Evolutionary conservation across 2,113 vertebrate species (phyloP).

Genomic region (Ceyx margarethae): DNA sequence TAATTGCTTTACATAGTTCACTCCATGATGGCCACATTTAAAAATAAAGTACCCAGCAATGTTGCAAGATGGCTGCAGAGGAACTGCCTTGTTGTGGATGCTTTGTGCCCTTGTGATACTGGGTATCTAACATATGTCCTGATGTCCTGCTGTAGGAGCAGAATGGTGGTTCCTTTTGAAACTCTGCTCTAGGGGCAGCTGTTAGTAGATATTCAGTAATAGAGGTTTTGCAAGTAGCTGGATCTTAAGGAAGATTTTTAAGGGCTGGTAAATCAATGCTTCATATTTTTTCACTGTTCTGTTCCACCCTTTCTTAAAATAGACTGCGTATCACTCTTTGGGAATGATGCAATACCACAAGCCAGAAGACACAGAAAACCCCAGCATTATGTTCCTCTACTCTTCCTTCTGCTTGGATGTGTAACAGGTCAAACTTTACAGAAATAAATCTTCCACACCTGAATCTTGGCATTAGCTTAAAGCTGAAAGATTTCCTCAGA

Average conservation of each 20-base stretch:
- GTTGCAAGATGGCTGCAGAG: background rate
- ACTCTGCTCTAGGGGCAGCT: background rate
- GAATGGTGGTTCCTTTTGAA: background rate
- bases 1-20: background rate
- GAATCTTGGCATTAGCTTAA: constrained; percentile 39
- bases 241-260: background rate
- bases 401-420: background rate
- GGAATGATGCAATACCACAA: background rate
- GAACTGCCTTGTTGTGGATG: background rate
- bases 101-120: background rate
- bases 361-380: background rate
- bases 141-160: background rate
- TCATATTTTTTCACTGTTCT: background rate
- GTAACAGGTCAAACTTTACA: background rate
- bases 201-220: background rate
- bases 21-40: background rate
- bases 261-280: background rate
- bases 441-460: constrained; percentile 26
- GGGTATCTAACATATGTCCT: background rate
- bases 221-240: background rate
- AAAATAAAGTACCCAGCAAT: background rate
- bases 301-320: constrained; percentile 5
- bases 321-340: background rate
- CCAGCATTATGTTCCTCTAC: background rate
- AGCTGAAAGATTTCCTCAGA: constrained; percentile 1